Percentiles rank a stretch among this genome's conserved stretches.
Conservation (phyloP, 2,113 vertebrate genomes). For the Glaucomys volans region DNA sequence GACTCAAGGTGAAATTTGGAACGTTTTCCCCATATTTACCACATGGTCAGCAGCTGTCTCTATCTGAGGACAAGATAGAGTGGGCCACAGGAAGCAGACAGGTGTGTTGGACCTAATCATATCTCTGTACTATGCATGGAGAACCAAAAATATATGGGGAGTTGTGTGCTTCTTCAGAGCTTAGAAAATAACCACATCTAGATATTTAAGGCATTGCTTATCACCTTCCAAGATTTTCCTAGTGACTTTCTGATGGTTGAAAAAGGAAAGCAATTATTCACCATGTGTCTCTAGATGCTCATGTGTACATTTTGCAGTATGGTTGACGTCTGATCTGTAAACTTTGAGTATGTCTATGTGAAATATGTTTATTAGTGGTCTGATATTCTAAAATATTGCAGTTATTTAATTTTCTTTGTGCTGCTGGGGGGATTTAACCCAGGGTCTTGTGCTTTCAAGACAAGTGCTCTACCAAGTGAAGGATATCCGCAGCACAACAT, state of each 20-base stretch:
- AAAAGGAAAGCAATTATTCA: not conserved
- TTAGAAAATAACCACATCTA: not conserved
- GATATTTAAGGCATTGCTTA: rapidly evolving
- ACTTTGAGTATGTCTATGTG: not conserved
- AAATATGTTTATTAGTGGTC: not conserved
- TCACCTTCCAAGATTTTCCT: not conserved
- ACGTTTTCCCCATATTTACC: not conserved
- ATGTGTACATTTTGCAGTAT: not conserved
- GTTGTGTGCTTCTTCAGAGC: not conserved
- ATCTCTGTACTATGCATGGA: not conserved
- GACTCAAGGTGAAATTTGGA: not conserved
- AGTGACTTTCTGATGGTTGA: not conserved
- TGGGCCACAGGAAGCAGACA: not conserved
- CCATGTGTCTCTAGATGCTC: not conserved
- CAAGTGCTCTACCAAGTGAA: too few species aligned
- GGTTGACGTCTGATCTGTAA: too few species aligned
- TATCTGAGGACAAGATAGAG: not conserved
- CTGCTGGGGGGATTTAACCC: too few species aligned
- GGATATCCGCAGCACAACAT: too few species aligned
- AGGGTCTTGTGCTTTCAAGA: too few species aligned
- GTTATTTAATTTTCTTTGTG: too few species aligned
- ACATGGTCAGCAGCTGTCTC: not conserved
- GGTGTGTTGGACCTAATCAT: not conserved
- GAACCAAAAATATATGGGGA: rapidly evolving
- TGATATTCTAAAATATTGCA: not conserved